A percentile compares a stretch with the other conserved stretches of the same genome.
Evolutionary conservation across 2,888 invertebrate genomes (phyloP).

Genomic region (Geophilus truncorum): DNA sequence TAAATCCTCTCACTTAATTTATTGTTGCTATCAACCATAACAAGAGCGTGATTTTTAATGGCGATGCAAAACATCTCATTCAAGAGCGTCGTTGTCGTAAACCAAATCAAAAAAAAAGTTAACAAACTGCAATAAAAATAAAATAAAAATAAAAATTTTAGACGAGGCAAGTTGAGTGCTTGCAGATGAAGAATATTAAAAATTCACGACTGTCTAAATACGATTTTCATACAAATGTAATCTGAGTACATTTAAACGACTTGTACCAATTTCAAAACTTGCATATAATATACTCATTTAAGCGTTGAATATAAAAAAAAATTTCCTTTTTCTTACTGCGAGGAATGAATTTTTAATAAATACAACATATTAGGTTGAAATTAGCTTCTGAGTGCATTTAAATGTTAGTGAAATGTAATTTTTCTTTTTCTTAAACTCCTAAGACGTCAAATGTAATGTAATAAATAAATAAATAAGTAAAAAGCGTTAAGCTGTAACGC

Average conservation of each 20-base stretch:
- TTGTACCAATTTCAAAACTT: not conserved
- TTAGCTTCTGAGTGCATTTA: not conserved
- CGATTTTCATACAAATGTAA: not conserved
- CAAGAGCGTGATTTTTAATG: not conserved
- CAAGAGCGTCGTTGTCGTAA: not conserved
- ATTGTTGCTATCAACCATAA: not conserved
- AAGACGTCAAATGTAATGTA: too few species aligned
- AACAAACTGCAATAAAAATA: not conserved
- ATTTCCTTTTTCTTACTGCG: not conserved
- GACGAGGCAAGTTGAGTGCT: too few species aligned
- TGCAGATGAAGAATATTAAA: not conserved
- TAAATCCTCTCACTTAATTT: conserved; percentile 7
- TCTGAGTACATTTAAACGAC: not conserved
- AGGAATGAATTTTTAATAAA: not conserved
- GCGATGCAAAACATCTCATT: conserved; percentile 12
- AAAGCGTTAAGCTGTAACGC: not conserved
- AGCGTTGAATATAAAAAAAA: too few species aligned
- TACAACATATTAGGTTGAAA: not conserved
- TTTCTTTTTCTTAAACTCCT: not conserved
- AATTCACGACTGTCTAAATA: not conserved
- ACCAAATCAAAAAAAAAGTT: not conserved
- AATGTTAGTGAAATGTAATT: not conserved
- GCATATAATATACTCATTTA: not conserved
- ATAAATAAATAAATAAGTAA: not conserved
- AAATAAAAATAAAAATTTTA: not conserved